Conservation (phyloP, 2,888 invertebrate species). For the Pemphredon lugubris region DNA sequence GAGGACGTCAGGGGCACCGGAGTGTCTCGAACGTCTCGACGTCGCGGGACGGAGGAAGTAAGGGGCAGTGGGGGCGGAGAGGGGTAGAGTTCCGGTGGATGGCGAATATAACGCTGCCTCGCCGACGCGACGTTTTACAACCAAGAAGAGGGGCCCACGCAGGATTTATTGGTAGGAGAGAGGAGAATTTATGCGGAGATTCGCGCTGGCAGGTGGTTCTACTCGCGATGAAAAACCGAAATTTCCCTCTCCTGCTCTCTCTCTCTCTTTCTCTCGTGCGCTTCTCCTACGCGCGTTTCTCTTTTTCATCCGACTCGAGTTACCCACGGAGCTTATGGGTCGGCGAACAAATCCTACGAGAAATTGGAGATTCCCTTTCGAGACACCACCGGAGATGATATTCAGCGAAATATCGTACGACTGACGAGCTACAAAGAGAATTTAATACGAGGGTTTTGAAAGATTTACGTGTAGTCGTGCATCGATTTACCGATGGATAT, state of each 20-base stretch:
- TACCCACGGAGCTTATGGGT: neutral
- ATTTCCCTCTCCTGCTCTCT: slow-evolving; percentile 45
- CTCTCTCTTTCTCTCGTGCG: neutral
- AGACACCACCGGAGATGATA: neutral
- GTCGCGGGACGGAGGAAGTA: neutral
- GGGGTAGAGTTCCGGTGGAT: slow-evolving; percentile 52
- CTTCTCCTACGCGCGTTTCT: neutral
- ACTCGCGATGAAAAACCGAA: slow-evolving; percentile 58
- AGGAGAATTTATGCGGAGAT: slow-evolving; percentile 72
- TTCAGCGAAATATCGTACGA: neutral
- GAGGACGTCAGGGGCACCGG: neutral
- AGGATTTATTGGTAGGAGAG: slow-evolving; percentile 75
- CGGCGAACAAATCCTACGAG: neutral
- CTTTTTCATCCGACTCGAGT: neutral
- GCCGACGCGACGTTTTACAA: slow-evolving; percentile 71
- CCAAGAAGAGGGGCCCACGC: slow-evolving; percentile 54
- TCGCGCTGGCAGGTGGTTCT: slow-evolving; percentile 70
- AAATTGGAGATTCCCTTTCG: too few species aligned
- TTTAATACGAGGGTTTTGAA: too few species aligned
- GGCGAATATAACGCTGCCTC: slow-evolving; percentile 56
- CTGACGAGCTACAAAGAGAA: neutral
- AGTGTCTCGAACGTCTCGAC: neutral
- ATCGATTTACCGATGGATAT: slow-evolving; percentile 12
- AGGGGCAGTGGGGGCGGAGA: neutral
- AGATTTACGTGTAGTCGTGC: too few species aligned